Base-by-base conservation (phyloP, 37 sponge, comb jelly and placozoan species). In the Diacarnus erythraeanus region DNA sequence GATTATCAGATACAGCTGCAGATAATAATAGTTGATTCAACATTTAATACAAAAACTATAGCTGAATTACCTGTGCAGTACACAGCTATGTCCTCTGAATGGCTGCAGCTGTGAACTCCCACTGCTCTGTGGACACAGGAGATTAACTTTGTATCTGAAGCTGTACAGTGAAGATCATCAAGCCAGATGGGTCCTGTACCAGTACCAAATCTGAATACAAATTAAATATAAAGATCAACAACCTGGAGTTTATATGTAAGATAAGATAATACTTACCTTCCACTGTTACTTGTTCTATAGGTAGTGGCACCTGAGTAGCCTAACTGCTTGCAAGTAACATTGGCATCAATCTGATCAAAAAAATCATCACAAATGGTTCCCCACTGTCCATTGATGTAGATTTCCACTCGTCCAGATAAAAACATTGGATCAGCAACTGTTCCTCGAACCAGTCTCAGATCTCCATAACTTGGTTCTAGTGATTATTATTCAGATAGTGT, bases 371-470 rank as follows among this genome's bases (percentile, higher is more conserved):
- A 74, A 5, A 74, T 33, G 20, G 74, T 74, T 15, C 74, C 74
- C 74, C 74, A 74, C 57, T 57, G 57, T 27, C 74, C 74, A 74
- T 54, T 74, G 4, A 47, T 54, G 74, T 30, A 74, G 74, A 74
- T 74, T 35, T 74, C 74, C 31, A 74, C 54, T 54, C 74, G 30
- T 31, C 74, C 74, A 54, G 74, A 74, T 20, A 34, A 51, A 57
- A 51, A 74, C 5, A 20, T 54, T 25, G 56, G 4, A 15, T 47
- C 35, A 3, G 74, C 25, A 33, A 47, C 54, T 51, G 57, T 54
- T 18, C 34, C 33, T 2, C 57, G 29, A 6, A 33, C 74, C 36
- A 74, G 27, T 34, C 74, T 47, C 74, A 74, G 36, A 26, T 47
- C 74, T 31, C 74, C 74, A 34, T 74, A 44, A n/a, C 6, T 12